Evolutionary conservation across 2,113 vertebrate species (phyloP).

Genomic region (Chaetops frenatus): DNA sequence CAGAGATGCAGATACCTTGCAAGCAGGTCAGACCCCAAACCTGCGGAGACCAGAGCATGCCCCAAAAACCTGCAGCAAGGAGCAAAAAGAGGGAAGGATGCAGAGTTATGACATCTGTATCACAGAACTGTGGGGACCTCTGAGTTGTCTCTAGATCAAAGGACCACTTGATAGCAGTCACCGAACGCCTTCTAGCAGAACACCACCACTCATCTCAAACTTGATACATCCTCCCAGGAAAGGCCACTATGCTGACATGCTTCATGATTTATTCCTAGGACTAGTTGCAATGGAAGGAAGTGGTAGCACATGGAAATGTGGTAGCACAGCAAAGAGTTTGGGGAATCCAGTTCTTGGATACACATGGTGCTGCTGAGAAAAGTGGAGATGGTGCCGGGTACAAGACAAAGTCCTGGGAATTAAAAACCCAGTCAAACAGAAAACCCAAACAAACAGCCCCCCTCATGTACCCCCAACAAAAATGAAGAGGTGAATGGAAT

Average conservation of each 20-base stretch:
- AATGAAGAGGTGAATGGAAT: background rate
- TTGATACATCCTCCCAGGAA: background rate
- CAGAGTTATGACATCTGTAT: conserved; percentile 20
- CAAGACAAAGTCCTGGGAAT: background rate
- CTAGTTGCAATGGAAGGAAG: background rate
- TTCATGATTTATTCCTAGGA: background rate
- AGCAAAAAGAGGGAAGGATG: background rate
- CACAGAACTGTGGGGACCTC: background rate
- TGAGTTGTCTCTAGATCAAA: conserved; percentile 36
- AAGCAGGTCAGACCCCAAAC: background rate
- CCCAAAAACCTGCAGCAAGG: background rate
- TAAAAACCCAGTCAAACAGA: background rate
- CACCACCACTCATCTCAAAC: background rate
- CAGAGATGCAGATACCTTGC: background rate
- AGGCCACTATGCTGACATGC: background rate
- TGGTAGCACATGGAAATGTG: background rate
- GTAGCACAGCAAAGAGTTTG: background rate
- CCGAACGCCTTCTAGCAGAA: background rate
- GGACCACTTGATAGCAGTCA: conserved; percentile 25
- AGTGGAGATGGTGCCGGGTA: background rate
- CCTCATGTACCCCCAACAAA: background rate
- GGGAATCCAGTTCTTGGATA: background rate
- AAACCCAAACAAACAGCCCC: background rate
- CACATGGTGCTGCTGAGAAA: background rate
- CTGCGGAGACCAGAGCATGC: background rate